Conservation (phyloP, 2,888 invertebrate genomes). For the Unio pictorum region DNA sequence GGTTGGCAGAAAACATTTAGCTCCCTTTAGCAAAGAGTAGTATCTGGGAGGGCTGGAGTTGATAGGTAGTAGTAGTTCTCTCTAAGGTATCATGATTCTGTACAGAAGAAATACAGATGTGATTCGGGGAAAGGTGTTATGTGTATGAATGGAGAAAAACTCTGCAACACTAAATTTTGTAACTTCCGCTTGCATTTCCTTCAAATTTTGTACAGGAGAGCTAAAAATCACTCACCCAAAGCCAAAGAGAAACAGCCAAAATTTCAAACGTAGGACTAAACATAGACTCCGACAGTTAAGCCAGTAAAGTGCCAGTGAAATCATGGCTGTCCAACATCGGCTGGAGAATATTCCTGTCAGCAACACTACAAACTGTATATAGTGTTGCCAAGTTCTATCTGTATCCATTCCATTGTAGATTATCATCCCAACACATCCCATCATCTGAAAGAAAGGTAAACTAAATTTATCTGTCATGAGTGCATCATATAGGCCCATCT, state of each 20-base stretch:
- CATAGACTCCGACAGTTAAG: conserved; percentile 87
- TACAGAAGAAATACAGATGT: too few relatives aligned
- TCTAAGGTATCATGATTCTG: too few relatives aligned
- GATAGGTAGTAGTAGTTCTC: too few relatives aligned
- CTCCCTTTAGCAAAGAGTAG: too few relatives aligned
- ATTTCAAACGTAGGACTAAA: conserved; percentile 83
- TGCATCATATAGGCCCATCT: too few relatives aligned
- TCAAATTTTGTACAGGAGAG: too few relatives aligned
- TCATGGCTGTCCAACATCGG: conserved; percentile 87
- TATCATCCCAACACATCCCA: conserved; percentile 78
- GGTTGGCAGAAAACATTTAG: too few relatives aligned
- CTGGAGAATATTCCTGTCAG: conserved; percentile 83
- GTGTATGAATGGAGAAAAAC: too few relatives aligned
- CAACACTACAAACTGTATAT: conserved; percentile 82
- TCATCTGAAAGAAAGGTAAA: conserved; percentile 43
- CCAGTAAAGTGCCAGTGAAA: conserved; percentile 86
- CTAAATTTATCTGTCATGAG: background rate
- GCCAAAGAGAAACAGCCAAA: conserved; percentile 56
- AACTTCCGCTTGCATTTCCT: too few relatives aligned
- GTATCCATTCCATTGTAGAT: conserved; percentile 75
- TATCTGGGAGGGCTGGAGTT: too few relatives aligned
- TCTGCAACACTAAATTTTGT: too few relatives aligned
- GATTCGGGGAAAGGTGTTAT: too few relatives aligned
- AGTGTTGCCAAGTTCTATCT: conserved; percentile 77
- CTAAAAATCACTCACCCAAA: conserved; percentile 68